phyloP scores from a whole-genome alignment of 2,113 vertebrate species.

The Raja brachyura region DNA sequence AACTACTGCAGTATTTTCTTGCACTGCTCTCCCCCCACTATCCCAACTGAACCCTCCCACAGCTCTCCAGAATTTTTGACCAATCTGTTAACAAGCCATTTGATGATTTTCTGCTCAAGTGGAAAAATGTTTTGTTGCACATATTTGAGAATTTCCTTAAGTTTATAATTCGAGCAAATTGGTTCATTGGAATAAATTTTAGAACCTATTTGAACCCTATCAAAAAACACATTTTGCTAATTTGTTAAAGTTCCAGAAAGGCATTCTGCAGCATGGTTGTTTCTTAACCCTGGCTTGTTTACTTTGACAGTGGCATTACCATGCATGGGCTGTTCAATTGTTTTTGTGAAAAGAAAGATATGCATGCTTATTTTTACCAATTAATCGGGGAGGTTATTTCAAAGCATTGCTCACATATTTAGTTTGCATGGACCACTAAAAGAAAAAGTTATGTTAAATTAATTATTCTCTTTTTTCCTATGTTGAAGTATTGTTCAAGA shows the following conservation, averaged over 20 bases:
- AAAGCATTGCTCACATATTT: not conserved
- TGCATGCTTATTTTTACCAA: not conserved
- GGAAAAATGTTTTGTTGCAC: not conserved
- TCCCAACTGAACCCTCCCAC: not conserved
- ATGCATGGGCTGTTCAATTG: not conserved
- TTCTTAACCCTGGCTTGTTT: not conserved
- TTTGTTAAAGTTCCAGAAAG: not conserved
- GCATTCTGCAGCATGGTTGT: not conserved
- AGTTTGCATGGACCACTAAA: not conserved
- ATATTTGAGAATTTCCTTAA: not conserved
- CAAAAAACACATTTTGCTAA: too few species aligned
- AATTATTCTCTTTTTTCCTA: not conserved
- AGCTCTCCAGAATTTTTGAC: not conserved
- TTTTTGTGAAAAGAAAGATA: not conserved
- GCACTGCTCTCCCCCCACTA: not conserved
- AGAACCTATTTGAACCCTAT: not conserved
- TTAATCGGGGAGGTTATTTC: not conserved
- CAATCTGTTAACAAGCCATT: not conserved
- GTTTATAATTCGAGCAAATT: not conserved
- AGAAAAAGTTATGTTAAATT: not conserved
- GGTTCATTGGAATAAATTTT: not conserved
- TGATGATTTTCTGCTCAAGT: not conserved
- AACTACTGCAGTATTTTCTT: not conserved
- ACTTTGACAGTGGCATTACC: not conserved
- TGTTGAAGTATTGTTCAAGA: not conserved